Base-by-base conservation (phyloP, 1,140 invertebrate species). In the Megalonaias nervosa region DNA sequence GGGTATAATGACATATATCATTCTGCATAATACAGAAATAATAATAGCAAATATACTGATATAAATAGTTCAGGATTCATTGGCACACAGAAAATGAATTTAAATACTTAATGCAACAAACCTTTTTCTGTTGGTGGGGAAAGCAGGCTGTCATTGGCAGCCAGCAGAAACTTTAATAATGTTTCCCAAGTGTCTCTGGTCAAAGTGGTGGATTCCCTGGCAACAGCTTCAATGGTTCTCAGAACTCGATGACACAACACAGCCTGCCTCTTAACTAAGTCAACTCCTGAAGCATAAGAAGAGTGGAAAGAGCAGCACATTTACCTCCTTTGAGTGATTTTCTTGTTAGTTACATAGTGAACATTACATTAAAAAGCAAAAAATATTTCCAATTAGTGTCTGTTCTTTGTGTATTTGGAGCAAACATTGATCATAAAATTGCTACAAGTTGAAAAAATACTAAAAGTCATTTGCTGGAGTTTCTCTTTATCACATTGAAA, bases 231-330 rank as follows among this genome's bases (percentile, higher is more conserved):
- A 1, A 99, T 92, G 12, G 96, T 96, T 64, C 97, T 92, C 56
- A 99, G 91, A 14, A 99, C 97, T 81, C 97, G 93, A 89, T 99
- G 98, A 92, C 98, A 99, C 1, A 98, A 92, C 2, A 99, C 95
- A 2, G 97, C 97, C 92, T 99, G 98, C 81, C 96, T 93, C 87
- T 97, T 97, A 2, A 90, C 87, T 15, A 85, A 74, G 66, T 91
- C 90, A 23, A 84, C 78, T 66, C 70, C 90, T 90, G 59, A 19
- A 81, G 83, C 21, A 31, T 60, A 59, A 71, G 26, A 48, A 48
- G 38, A 48, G 38, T 48, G 38, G 38, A 48, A 48, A 48, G 11
- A 48, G 38, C 38, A 48, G 11, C 38, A 48, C 6, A 48, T 0
- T 48, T 48, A 48, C 38, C 38, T 48, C 38, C 38, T 48, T 11